Percentiles rank a stretch among this genome's conserved stretches.
These are phyloP conservation scores for Atrichornis clamosus DNA, from an alignment of 2,113 vertebrate species.

Conservation along the genomic window DNA sequence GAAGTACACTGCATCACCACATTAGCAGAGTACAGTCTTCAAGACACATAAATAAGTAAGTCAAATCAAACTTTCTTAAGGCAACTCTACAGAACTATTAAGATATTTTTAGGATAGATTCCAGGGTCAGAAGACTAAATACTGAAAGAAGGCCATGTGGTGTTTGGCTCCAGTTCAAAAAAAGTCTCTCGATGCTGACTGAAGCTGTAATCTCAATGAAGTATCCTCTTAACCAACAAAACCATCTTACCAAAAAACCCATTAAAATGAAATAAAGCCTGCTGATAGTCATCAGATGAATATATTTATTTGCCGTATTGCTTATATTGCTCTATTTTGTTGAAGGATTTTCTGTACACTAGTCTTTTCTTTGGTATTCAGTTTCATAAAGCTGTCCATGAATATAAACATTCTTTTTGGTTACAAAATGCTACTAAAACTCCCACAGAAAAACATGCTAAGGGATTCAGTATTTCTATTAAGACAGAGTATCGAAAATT, in stretches of 20 bases:
- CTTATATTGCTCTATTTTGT: neutral
- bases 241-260: neutral
- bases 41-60: neutral
- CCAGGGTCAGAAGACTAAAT: neutral
- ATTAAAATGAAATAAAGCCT: neutral
- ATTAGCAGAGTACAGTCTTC: neutral
- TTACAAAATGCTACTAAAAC: neutral
- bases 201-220: neutral
- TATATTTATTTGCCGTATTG: neutral
- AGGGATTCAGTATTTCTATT: neutral
- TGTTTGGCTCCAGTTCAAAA: neutral
- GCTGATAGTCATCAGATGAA: neutral
- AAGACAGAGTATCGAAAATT: neutral
- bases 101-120: neutral
- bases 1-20: neutral
- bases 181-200: neutral
- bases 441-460: neutral
- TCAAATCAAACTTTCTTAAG: neutral
- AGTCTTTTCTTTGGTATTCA: neutral
- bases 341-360: neutral
- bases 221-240: neutral
- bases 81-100: neutral
- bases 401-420: neutral
- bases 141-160: neutral
- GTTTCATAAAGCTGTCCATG: neutral